Conservation (phyloP, 2,797 vertebrate species). For the Chelon labrosus region DNA sequence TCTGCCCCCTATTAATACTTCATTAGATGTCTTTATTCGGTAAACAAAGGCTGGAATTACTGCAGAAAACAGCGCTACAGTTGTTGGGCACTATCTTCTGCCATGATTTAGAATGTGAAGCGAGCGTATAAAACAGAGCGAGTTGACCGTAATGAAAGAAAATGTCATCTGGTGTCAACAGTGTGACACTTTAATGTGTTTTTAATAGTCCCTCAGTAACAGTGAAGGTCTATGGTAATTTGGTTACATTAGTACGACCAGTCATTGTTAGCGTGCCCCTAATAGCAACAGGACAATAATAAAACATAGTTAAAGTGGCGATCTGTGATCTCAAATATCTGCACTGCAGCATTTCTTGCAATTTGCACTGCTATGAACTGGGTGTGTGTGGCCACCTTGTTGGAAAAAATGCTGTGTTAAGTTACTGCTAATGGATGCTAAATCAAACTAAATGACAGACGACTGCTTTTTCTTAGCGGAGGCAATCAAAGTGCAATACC, state of each 20-base stretch:
- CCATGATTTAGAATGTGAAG: background rate
- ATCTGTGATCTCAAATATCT: too few relatives aligned
- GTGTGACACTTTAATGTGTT: background rate
- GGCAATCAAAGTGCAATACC: too few relatives aligned
- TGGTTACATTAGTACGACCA: background rate
- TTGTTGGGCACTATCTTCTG: conserved; percentile 8
- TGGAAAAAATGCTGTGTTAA: too few relatives aligned
- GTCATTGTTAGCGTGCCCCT: background rate
- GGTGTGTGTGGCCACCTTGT: too few relatives aligned
- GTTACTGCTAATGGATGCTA: too few relatives aligned
- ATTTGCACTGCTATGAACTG: too few relatives aligned
- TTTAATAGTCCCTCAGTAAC: background rate
- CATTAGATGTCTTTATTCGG: background rate
- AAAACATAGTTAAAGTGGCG: too few relatives aligned
- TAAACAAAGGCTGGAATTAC: background rate
- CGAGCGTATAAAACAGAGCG: too few relatives aligned
- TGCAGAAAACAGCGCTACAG: background rate
- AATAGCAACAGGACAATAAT: too few relatives aligned
- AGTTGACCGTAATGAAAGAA: background rate
- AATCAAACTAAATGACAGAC: too few relatives aligned
- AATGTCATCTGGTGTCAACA: background rate
- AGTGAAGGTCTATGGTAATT: background rate
- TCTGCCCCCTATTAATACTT: conserved; percentile 15
- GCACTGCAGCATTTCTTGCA: too few relatives aligned
- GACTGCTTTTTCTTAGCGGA: too few relatives aligned